Percentiles rank a stretch among this genome's conserved stretches.
Conservation (phyloP, 2,888 invertebrate genomes). For the Pteria penguin region DNA sequence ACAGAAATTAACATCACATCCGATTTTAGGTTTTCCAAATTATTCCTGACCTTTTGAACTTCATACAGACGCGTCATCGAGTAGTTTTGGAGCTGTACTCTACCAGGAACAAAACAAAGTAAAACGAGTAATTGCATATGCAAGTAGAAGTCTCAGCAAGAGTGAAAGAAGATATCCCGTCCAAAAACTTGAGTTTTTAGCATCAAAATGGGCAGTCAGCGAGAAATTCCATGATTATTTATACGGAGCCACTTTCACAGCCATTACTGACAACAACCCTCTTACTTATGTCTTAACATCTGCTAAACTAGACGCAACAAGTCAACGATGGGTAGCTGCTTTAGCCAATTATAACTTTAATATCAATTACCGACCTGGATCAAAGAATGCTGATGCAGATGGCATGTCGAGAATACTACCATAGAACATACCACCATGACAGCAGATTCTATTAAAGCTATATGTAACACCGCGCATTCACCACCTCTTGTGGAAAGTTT, state of each 20-base stretch:
- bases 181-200: not conserved
- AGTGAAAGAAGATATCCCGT: not conserved
- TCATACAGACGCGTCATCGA: not conserved
- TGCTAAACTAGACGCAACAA: not conserved
- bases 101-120: not conserved
- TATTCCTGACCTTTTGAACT: not conserved
- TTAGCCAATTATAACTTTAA: not conserved
- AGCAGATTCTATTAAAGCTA: not conserved
- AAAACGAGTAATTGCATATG: not conserved
- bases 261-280: not conserved
- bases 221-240: not conserved
- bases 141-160: not conserved
- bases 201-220: not conserved
- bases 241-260: not conserved
- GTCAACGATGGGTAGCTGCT: not conserved
- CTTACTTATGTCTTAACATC: not conserved
- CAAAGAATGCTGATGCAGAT: not conserved
- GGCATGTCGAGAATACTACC: not conserved
- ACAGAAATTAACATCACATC: not conserved
- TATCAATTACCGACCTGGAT: not conserved
- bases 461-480: not conserved
- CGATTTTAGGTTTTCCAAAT: not conserved
- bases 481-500: not conserved
- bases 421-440: not conserved
- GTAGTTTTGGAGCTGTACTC: not conserved